Evolutionary conservation across 2,113 vertebrate genomes (phyloP).

Genomic region (Callocephalon fimbriatum): DNA sequence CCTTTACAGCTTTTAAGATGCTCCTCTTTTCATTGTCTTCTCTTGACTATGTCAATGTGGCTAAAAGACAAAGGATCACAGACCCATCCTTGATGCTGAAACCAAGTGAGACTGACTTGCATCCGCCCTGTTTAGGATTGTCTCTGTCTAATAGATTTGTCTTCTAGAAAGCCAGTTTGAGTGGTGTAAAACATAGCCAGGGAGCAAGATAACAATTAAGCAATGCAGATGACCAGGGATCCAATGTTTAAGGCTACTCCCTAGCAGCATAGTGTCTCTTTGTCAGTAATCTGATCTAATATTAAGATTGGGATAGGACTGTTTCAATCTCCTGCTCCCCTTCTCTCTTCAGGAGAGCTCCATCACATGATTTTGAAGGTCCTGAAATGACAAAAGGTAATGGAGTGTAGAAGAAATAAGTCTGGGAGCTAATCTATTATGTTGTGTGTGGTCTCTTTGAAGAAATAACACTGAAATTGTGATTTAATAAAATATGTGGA

Average conservation of each 20-base stretch:
- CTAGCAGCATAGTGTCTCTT: not conserved
- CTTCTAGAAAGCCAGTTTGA: not conserved
- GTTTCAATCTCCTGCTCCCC: not conserved
- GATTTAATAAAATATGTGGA: slow-evolving; percentile 1
- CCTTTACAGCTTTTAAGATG: not conserved
- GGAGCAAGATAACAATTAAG: not conserved
- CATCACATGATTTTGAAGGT: not conserved
- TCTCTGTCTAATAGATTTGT: not conserved
- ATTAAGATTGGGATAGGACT: not conserved
- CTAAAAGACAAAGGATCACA: not conserved
- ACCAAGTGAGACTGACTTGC: not conserved
- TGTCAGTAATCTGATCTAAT: not conserved
- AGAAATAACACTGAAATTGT: not conserved
- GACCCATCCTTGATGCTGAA: not conserved
- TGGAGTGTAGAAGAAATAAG: not conserved
- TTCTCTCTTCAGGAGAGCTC: not conserved
- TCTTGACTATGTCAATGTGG: not conserved
- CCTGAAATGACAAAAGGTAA: not conserved
- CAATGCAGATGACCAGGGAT: not conserved
- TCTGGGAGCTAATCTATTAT: not conserved
- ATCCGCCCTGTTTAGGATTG: not conserved
- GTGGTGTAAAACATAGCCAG: not conserved
- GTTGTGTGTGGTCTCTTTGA: not conserved
- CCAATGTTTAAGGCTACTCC: not conserved
- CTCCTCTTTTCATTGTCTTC: not conserved